These are phyloP conservation scores for Callithrix jacchus DNA, from an alignment of 2,113 vertebrate species.

Conservation along the genomic window DNA sequence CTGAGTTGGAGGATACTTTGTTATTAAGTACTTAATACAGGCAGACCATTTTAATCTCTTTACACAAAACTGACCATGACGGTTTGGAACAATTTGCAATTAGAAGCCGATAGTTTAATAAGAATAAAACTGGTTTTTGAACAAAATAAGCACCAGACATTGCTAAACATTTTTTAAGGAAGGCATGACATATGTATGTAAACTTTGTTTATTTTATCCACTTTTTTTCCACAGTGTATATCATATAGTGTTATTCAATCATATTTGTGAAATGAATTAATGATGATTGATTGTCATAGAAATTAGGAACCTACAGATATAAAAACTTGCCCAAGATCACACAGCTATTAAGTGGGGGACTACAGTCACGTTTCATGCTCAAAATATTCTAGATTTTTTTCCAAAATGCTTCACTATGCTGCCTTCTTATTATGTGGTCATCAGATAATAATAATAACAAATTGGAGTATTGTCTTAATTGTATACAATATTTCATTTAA, in stretches of 20 bases:
- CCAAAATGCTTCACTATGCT: background rate
- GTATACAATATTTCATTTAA: slow-evolving; percentile 14
- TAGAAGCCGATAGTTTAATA: background rate
- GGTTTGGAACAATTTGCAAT: background rate
- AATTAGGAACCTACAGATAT: background rate
- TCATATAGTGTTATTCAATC: background rate
- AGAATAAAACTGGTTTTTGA: background rate
- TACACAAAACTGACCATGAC: background rate
- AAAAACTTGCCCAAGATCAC: background rate
- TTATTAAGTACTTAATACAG: background rate
- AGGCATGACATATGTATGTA: background rate
- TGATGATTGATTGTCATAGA: background rate
- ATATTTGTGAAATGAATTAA: slow-evolving; percentile 14
- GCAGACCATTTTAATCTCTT: background rate
- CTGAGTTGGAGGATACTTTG: background rate
- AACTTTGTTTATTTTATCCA: background rate
- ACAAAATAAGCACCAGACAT: background rate
- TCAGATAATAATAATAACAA: background rate
- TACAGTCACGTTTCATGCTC: background rate
- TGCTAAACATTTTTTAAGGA: background rate
- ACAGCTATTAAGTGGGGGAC: background rate
- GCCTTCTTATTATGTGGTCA: background rate
- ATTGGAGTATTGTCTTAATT: background rate
- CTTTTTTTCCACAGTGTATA: background rate
- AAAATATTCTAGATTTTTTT: background rate